phyloP scores from a whole-genome alignment of 1,140 invertebrate genomes.

The Tyrophagus putrescentiae region DNA sequence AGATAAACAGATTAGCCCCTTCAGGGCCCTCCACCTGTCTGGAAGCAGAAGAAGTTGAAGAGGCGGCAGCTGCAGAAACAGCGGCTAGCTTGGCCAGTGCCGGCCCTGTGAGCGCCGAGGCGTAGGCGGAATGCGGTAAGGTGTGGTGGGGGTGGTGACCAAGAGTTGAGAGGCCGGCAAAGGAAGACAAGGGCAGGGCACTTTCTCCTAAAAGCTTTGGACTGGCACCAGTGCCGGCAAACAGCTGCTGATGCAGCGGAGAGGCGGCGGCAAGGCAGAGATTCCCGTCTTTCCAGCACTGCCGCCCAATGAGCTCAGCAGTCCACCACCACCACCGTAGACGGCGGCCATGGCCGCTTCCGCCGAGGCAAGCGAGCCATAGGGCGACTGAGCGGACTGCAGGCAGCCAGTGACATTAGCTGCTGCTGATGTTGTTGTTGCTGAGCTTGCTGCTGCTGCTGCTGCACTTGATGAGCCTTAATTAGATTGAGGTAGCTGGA shows the following conservation, averaged over 20 bases:
- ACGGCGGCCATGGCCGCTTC: not conserved
- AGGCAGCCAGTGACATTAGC: not conserved
- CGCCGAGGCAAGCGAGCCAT: not conserved
- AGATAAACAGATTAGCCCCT: slow-evolving; percentile 27
- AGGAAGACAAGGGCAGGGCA: not conserved
- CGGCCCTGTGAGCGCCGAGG: not conserved
- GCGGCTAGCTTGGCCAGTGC: not conserved
- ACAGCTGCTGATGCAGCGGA: not conserved
- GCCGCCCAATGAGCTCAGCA: not conserved
- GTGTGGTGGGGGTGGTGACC: not conserved
- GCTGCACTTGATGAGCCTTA: slow-evolving; percentile 10
- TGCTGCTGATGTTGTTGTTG: not conserved
- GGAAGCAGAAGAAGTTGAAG: not conserved
- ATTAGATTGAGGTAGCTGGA: slow-evolving; percentile 1
- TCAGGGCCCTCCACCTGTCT: slow-evolving; percentile 27
- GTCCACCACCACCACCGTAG: no score
- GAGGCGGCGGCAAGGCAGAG: not conserved
- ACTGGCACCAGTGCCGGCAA: not conserved
- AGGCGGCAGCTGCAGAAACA: not conserved
- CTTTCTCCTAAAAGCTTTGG: not conserved
- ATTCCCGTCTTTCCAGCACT: not conserved
- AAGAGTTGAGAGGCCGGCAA: not conserved
- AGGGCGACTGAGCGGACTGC: not conserved
- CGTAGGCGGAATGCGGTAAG: not conserved
- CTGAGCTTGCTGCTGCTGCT: not conserved